phyloP scores from a whole-genome alignment of 2,113 vertebrate genomes.

The Lepidothrix coronata region DNA sequence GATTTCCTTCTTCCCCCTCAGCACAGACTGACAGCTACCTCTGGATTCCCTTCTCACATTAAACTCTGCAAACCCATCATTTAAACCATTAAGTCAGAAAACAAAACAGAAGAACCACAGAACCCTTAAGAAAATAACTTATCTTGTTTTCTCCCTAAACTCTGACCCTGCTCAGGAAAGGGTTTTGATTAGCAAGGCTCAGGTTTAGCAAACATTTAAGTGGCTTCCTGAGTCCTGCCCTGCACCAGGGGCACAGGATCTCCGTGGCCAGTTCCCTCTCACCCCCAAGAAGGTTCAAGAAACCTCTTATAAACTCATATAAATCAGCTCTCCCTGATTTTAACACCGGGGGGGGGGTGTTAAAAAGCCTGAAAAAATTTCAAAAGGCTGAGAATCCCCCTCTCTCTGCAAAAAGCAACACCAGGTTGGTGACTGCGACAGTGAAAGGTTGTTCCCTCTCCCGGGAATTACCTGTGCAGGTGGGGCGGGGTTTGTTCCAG shows the following conservation, averaged over 20 bases:
- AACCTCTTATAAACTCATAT: not conserved
- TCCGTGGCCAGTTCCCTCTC: not conserved
- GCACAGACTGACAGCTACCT: not conserved
- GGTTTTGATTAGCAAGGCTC: not conserved
- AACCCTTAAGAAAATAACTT: not conserved
- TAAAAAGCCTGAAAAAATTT: not conserved
- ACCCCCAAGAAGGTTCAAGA: not conserved
- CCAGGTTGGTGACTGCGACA: fast-evolving
- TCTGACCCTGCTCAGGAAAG: not conserved
- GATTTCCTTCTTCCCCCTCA: not conserved
- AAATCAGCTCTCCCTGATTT: not conserved
- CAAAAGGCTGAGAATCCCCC: fast-evolving
- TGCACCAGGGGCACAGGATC: not conserved
- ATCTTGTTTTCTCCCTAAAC: not conserved
- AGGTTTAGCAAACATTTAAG: not conserved
- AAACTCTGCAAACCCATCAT: not conserved
- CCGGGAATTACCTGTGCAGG: constrained; percentile 83
- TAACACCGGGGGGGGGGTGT: too few species aligned
- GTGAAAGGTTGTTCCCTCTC: fast-evolving
- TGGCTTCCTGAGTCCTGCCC: not conserved
- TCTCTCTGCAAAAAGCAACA: not conserved
- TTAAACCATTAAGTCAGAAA: not conserved
- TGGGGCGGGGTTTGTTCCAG: constrained; percentile 91
- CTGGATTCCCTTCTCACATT: not conserved
- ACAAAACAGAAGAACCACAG: not conserved